phyloP scores from a whole-genome alignment of 2,797 vertebrate species.

The Sebastiscus albofasciatus region DNA sequence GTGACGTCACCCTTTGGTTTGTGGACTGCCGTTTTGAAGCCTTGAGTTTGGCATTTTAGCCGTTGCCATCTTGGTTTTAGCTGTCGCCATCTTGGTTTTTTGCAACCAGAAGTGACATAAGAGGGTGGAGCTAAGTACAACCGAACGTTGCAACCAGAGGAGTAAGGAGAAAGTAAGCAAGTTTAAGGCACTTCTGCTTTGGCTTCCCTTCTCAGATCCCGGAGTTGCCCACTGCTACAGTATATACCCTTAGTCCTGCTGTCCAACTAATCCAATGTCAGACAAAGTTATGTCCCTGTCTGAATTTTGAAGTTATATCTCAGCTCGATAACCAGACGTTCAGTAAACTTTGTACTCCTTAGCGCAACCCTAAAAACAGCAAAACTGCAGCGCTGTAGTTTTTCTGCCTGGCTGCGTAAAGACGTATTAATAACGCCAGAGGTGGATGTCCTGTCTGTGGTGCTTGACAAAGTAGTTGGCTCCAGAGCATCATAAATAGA shows the following conservation, averaged over 20 bases:
- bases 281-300: not conserved
- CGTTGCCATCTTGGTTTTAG: fast-evolving
- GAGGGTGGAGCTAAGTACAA: too few relatives aligned
- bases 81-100: too few relatives aligned
- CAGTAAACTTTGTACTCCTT: not conserved
- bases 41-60: fast-evolving
- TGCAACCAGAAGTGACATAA: too few relatives aligned
- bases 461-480: constrained; percentile 50
- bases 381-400: constrained; percentile 32
- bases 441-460: constrained; percentile 15
- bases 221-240: too few relatives aligned
- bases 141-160: too few relatives aligned
- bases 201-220: not conserved
- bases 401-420: constrained; percentile 24
- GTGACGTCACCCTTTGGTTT: too few relatives aligned
- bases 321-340: not conserved
- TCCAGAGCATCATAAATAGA: constrained; percentile 67
- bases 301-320: not conserved
- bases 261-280: not conserved
- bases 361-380: not conserved
- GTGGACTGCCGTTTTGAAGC: too few relatives aligned
- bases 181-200: too few relatives aligned
- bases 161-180: too few relatives aligned
- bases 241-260: too few relatives aligned
- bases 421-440: constrained; percentile 25